Conservation (phyloP, 1,140 invertebrate genomes). For the Leptoteleia sp. region DNA sequence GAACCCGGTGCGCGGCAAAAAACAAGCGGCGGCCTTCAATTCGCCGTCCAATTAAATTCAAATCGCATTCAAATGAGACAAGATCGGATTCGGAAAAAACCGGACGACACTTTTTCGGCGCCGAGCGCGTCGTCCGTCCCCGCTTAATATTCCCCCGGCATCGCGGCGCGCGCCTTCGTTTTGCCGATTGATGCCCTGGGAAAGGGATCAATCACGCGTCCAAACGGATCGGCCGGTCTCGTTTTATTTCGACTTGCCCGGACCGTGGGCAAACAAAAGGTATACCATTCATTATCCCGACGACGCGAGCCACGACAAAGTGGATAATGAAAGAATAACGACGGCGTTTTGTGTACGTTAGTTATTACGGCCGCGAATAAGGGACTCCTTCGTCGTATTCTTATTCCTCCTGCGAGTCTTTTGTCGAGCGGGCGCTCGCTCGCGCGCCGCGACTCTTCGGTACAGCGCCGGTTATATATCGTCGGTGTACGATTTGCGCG, state of each 20-base stretch:
- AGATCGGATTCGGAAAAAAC: conserved; percentile 27
- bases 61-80: conserved; percentile 54
- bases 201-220: no score
- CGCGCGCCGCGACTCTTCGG: no score
- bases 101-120: conserved; percentile 39
- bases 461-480: no score
- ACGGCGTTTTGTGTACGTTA: conserved; percentile 21
- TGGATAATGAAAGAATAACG: conserved; percentile 35
- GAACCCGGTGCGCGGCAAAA: conserved; percentile 19
- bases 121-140: not conserved
- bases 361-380: no score
- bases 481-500: no score
- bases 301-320: conserved; percentile 4
- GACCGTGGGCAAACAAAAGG: no score
- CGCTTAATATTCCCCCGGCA: conserved; percentile 45
- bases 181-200: conserved; percentile 12
- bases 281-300: not conserved
- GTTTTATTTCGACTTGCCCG: no score
- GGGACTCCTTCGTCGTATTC: conserved; percentile 23
- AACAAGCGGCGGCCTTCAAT: conserved; percentile 39
- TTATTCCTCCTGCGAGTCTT: conserved; percentile 5
- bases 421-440: no score
- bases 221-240: no score
- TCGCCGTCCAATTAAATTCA: conserved; percentile 61
- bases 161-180: conserved; percentile 5